These are phyloP conservation scores for Melangyna quadrimaculata DNA, from an alignment of 2,888 invertebrate genomes.

Conservation along the genomic window DNA sequence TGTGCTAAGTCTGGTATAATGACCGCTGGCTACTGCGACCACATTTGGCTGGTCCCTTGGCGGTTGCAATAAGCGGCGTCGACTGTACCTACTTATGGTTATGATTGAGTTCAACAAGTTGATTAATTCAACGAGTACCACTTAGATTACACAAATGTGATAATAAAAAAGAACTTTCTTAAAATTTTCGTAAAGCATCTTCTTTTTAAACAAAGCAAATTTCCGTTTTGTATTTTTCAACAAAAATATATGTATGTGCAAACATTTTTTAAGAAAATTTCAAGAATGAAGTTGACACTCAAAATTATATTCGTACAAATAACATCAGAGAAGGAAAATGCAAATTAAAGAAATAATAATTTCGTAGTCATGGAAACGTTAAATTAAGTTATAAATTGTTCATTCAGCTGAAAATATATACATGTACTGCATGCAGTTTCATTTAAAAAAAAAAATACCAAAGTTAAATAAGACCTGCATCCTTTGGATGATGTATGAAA, in stretches of 20 bases:
- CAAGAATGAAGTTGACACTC: neutral
- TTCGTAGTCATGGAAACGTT: neutral
- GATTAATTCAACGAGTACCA: too few relatives aligned
- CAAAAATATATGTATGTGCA: neutral
- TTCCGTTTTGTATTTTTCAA: neutral
- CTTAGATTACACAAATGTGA: too few relatives aligned
- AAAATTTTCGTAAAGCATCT: too few relatives aligned
- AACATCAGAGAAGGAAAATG: neutral
- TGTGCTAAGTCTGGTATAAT: too few relatives aligned
- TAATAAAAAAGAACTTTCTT: too few relatives aligned
- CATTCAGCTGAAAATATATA: neutral
- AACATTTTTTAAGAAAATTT: neutral
- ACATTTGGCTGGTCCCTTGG: too few relatives aligned
- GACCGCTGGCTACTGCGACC: too few relatives aligned
- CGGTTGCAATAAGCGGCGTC: too few relatives aligned
- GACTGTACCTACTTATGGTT: too few relatives aligned
- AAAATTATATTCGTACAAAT: neutral
- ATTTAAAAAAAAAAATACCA: neutral
- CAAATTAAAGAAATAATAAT: constrained; percentile 2
- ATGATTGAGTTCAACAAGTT: too few relatives aligned
- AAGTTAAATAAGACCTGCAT: constrained; percentile 8
- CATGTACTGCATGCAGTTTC: neutral
- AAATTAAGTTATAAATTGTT: neutral
- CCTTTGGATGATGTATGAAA: neutral
- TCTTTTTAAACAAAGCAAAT: neutral